Conservation (phyloP, 1,140 invertebrate species). For the Drosophila sp. region DNA sequence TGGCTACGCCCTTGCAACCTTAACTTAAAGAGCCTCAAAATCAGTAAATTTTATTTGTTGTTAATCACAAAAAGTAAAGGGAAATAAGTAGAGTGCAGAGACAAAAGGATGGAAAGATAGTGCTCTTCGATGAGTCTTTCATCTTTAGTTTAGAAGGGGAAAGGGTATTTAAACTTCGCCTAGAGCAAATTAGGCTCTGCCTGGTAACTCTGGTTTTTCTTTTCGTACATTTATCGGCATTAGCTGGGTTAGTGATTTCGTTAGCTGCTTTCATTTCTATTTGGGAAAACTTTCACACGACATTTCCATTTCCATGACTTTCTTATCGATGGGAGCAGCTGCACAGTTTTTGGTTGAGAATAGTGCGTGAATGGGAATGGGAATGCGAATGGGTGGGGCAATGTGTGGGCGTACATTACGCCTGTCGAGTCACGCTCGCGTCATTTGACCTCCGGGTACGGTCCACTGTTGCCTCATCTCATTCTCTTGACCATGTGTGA, state of each 20-base stretch:
- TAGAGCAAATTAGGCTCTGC: too few relatives aligned
- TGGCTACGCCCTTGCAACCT: too few relatives aligned
- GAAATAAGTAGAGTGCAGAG: too few relatives aligned
- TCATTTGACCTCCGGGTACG: conserved; percentile 66
- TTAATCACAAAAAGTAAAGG: too few relatives aligned
- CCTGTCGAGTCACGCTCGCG: conserved; percentile 72
- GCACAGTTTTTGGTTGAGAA: background rate
- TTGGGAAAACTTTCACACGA: background rate
- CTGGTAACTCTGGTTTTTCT: too few relatives aligned
- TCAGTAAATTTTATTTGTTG: too few relatives aligned
- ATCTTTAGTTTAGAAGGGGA: too few relatives aligned
- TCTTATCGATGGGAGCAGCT: background rate
- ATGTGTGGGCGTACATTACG: conserved; percentile 51
- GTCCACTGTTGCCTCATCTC: conserved; percentile 20
- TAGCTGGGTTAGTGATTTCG: background rate
- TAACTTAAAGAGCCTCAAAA: too few relatives aligned
- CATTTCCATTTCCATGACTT: conserved; percentile 5
- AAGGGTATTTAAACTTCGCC: too few relatives aligned
- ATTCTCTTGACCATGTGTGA: conserved; percentile 55
- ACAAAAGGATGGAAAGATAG: too few relatives aligned
- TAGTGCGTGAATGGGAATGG: background rate
- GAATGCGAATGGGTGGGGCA: background rate
- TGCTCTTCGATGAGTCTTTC: too few relatives aligned
- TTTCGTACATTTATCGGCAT: too few relatives aligned
- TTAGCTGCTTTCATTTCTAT: background rate